Evolutionary conservation across 2,888 invertebrate species (phyloP), one percentile per base, ranked within the genome.

Genomic region (Pimpla rufipes): DNA sequence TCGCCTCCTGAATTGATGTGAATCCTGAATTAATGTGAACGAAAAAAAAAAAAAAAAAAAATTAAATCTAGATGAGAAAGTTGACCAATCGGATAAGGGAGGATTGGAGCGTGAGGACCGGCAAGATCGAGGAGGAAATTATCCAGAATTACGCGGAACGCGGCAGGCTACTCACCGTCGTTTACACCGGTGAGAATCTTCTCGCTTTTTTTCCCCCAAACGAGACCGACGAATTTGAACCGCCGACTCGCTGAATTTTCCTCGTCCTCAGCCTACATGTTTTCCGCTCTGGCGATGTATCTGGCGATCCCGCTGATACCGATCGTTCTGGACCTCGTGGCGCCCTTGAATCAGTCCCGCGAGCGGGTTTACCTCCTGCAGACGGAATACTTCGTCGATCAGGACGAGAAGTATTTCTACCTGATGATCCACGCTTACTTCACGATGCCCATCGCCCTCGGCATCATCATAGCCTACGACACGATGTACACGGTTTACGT

Each of bases 351-450:
- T 77, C 52, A 84, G 5, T 77, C 86, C 13, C 74, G 85, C 1
- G 40, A 64, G 21, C 45, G 52, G 1, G 74, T 86, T 37, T 76
- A 68, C n/a, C 50, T 85, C 8, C 85, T 84, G 50, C 68, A 86
- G 67, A 84, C 84, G 18, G 67, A 84, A 59, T 85, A 84, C 67
- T 85, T 80, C 42, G 45, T 84, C 13, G 84, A 84, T 67, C 59
- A 57, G 23, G 67, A 84, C 8, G 18, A 80, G 55, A 85, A 86
- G 62, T 86, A 86, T 23, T 13, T 76, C 11, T 50, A 37, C 10
- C 64, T 86, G 18, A 62, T 82, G 4, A 6, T 84, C 10, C 85
- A 86, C 45, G 85, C 82, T n/a, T 86, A 79, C 68, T 8, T 85
- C n/a, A 79, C 86, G 6, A 79, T 84, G 47, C 84, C 85, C 2